Evolutionary conservation across 2,888 invertebrate genomes (phyloP), one percentile per base, ranked within the genome.

Genomic region (Orthosia gracilis): DNA sequence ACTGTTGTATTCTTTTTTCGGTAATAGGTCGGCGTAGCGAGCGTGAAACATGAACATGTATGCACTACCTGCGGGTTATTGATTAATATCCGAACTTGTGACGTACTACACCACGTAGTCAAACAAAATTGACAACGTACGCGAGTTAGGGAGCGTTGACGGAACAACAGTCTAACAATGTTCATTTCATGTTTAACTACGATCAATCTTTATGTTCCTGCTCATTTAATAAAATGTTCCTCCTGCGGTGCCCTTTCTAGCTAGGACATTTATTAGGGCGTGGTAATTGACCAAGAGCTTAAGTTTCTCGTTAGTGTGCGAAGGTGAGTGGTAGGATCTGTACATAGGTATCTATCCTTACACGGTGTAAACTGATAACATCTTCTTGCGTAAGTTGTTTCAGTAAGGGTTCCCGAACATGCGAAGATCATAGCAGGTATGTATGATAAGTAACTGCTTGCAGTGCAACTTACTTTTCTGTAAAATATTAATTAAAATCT

Each of bases 361-460:
- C 40, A 61, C 45, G 17, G 1, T 55, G 72, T 45, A 21, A 50
- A 50, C 49, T 79, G 54, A 61, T 73, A 72, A 73, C 18, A 79
- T 61, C 26, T 61, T 50, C 23, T 72, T 78, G 12, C 17, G 31
- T 45, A 26, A 71, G 47, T 49, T 47, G n/a, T 71, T 71, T 71
- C n/a, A 12, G n/a, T 65, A 49, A 71, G 17, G 12, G 18, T 17
- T 13, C 13, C 0, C 9, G 40, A 47, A 62, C 13, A 49, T 40
- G 21, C 11, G 47, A 78, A 75, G 54, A 4, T 23, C 31, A 68
- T 66, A 98, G 97, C 92, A 94, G 96, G 96, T 96, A 31, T 49
- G n/a, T 45, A 23, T 45, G 3, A n/a, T n/a, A n/a, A n/a, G n/a
- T n/a, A n/a, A n/a, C n/a, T n/a, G n/a, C n/a, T n/a, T n/a, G n/a